Base-by-base conservation (phyloP, 2,113 vertebrate genomes). In the Mormyrus lacerda region DNA sequence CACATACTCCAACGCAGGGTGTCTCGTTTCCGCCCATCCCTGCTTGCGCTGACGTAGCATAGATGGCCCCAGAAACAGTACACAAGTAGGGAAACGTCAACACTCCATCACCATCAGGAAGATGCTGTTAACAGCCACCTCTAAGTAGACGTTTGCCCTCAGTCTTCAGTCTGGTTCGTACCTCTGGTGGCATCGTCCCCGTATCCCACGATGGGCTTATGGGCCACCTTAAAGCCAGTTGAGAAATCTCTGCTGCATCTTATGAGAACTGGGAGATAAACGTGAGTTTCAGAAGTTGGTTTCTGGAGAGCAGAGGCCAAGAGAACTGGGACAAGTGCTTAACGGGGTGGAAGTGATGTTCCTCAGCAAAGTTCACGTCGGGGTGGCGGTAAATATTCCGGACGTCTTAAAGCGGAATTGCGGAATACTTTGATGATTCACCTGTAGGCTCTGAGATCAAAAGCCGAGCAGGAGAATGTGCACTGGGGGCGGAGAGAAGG, bases 11-110 rank as follows among this genome's bases (percentile, higher is more conserved):
- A 91, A 91, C 84, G 92, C n/a, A 92, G 90, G 93, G 90, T 6
- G 51, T 89, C 92, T 93, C 73, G 92, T 95, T 94, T 95, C 93
- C 93, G 93, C 91, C 92, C 17, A 90, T 92, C 93, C 92, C 93
- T 93, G 93, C 91, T 90, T 91, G 85, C 93, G 79, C 92, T 94
- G 94, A 95, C 91, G 94, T 93, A 94, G 93, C 93, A 91, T 93
- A 90, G 91, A 92, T 15, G 92, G 93, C 93, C 93, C 58, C 50
- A 1, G 45, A 88, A 61, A 42, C 91, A 93, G 92, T 91, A 92
- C 94, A 92, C 91, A 91, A 91, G 87, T 90, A 92, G 92, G 91
- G 91, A 92, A 91, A 48, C 91, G 88, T 88, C 85, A 87, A 89
- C 44, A 85, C 90, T 90, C 51, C 42, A 91, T 35, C 86, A 91